Conservation (phyloP, 2,888 invertebrate species). For the Nyleta sp. region DNA sequence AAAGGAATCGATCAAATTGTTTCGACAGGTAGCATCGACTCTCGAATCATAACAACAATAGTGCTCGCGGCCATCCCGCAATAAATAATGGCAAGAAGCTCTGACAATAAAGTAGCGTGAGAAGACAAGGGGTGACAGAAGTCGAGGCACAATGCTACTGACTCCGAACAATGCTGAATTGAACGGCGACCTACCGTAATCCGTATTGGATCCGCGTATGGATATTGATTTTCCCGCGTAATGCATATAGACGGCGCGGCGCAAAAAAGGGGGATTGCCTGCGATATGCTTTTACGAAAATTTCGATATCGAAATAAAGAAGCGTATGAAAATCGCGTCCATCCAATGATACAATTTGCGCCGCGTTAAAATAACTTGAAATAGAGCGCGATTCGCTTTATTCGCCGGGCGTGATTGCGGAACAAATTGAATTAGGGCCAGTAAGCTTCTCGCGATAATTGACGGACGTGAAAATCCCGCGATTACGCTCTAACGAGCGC, state of each 20-base stretch:
- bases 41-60: constrained; percentile 53
- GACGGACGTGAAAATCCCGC: constrained; percentile 11
- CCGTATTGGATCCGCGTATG: constrained; percentile 61
- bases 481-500: neutral
- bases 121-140: constrained; percentile 66
- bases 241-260: constrained; percentile 50
- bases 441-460: constrained; percentile 20
- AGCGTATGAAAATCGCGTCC: constrained; percentile 28
- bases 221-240: constrained; percentile 65
- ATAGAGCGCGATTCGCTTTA: constrained; percentile 31
- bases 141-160: constrained; percentile 59
- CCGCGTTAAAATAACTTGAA: constrained; percentile 30
- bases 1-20: constrained; percentile 57
- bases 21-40: constrained; percentile 59
- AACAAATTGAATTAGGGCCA: constrained; percentile 26
- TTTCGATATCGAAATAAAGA: constrained; percentile 55
- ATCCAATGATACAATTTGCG: constrained; percentile 15
- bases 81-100: constrained; percentile 61
- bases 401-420: constrained; percentile 17
- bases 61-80: constrained; percentile 29
- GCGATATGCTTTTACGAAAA: constrained; percentile 52
- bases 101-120: constrained; percentile 63
- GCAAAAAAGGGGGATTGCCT: constrained; percentile 53
- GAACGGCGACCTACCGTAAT: constrained; percentile 65
- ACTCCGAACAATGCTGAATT: constrained; percentile 61